Percentiles rank a stretch among this genome's conserved stretches.
phyloP scores from a whole-genome alignment of 2,113 vertebrate species.

The Scomber colias region DNA sequence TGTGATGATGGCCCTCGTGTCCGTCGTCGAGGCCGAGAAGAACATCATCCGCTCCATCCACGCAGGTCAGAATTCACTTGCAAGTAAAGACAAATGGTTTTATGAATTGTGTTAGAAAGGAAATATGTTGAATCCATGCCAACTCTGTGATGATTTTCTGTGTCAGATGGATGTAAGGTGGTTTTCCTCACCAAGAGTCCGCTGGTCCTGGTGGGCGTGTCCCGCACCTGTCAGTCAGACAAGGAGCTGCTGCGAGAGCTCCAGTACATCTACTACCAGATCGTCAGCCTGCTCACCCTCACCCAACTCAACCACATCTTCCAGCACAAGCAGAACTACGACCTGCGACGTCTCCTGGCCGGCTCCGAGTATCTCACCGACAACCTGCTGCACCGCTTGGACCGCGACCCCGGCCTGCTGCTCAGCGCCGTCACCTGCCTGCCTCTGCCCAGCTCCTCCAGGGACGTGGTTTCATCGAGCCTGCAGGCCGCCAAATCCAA shows the following conservation, averaged over 20 bases:
- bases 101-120: not conserved
- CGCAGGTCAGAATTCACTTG: conserved; percentile 86
- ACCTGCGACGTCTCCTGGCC: conserved; percentile 93
- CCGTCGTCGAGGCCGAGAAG: conserved; percentile 93
- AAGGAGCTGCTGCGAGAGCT: conserved; percentile 94
- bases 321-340: conserved; percentile 96
- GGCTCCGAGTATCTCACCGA: conserved; percentile 97
- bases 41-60: conserved; percentile 97
- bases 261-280: conserved; percentile 98
- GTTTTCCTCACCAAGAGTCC: conserved; percentile 96
- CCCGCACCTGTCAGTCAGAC: conserved; percentile 91
- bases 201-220: conserved; percentile 95
- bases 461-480: conserved; percentile 90
- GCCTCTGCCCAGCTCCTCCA: conserved; percentile 86
- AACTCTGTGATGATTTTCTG: conserved; percentile 13
- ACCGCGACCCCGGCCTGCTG: conserved; percentile 93
- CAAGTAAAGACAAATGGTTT: not conserved
- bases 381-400: conserved; percentile 93
- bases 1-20: conserved; percentile 97
- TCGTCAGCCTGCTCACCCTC: conserved; percentile 95
- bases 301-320: conserved; percentile 97
- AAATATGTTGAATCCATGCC: not conserved
- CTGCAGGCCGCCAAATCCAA: conserved; percentile 94
- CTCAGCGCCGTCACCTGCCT: conserved; percentile 94
- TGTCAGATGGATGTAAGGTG: conserved; percentile 94